Evolutionary conservation across 2,797 vertebrate species (phyloP).

Genomic region (Limnodromus scolopaceus): DNA sequence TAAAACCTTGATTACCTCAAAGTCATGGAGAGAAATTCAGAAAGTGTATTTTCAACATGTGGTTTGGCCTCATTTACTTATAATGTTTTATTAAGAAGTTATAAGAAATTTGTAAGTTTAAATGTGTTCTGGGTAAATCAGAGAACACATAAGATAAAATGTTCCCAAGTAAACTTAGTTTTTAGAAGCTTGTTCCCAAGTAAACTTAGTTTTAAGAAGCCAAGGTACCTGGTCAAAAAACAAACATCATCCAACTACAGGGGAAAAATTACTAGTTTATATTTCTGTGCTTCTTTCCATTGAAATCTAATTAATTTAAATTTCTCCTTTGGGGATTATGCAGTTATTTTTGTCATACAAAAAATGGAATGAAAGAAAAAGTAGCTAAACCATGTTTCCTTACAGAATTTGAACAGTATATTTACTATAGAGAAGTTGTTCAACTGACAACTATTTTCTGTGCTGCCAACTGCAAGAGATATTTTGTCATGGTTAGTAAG

Average conservation of each 20-base stretch:
- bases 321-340: not conserved
- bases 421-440: not conserved
- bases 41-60: not conserved
- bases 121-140: not conserved
- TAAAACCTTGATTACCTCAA: not conserved
- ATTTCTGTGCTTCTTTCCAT: not conserved
- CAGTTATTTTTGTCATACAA: not conserved
- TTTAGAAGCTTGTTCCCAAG: not conserved
- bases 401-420: not conserved
- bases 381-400: not conserved
- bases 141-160: not conserved
- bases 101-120: not conserved
- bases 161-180: not conserved
- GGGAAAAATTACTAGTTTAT: not conserved
- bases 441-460: not conserved
- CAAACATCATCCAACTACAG: accelerated
- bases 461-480: not conserved
- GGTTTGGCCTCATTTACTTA: not conserved
- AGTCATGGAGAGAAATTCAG: not conserved
- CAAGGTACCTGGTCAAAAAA: not conserved
- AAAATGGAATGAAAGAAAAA: not conserved
- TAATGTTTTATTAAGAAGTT: not conserved
- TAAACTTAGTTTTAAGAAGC: not conserved
- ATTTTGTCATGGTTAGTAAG: not conserved
- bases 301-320: not conserved